Evolutionary conservation across 2,113 vertebrate species (phyloP).

Genomic region (Electrona antarctica): DNA sequence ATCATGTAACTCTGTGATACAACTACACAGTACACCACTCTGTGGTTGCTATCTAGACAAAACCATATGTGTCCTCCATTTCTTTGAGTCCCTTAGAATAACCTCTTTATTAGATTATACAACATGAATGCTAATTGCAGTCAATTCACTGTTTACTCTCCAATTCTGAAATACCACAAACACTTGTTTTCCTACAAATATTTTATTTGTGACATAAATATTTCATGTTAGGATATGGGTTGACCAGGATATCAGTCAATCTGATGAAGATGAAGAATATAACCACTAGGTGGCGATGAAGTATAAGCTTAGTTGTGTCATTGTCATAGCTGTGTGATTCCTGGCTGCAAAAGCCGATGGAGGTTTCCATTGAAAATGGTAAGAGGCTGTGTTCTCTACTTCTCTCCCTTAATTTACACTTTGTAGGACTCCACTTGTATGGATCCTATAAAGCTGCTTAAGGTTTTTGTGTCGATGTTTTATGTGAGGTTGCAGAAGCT

Average conservation of each 20-base stretch:
- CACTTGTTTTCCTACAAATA: conserved; percentile 58
- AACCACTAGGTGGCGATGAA: conserved; percentile 13
- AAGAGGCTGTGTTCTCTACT: not conserved
- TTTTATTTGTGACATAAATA: conserved; percentile 65
- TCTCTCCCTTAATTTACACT: not conserved
- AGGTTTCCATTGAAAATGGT: not conserved
- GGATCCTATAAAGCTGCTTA: not conserved
- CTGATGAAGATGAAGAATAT: not conserved
- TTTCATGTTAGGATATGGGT: conserved; percentile 18
- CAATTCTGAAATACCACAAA: conserved; percentile 1
- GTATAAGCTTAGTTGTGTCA: not conserved
- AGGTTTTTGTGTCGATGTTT: not conserved
- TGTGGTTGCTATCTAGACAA: not conserved
- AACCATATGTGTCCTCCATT: not conserved
- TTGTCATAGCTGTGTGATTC: conserved; percentile 2
- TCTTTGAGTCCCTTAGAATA: too few species aligned
- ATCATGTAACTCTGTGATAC: too few species aligned
- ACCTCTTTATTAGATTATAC: not conserved
- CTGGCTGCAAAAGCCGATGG: not conserved
- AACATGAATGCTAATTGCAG: not conserved
- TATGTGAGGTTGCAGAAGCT: conserved; percentile 8
- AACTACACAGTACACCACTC: too few species aligned
- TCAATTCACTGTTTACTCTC: not conserved
- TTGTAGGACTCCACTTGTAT: too few species aligned
- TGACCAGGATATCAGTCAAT: not conserved